Evolutionary conservation across 2,797 vertebrate species (phyloP).

Genomic region (Enteromius trimaculatus): DNA sequence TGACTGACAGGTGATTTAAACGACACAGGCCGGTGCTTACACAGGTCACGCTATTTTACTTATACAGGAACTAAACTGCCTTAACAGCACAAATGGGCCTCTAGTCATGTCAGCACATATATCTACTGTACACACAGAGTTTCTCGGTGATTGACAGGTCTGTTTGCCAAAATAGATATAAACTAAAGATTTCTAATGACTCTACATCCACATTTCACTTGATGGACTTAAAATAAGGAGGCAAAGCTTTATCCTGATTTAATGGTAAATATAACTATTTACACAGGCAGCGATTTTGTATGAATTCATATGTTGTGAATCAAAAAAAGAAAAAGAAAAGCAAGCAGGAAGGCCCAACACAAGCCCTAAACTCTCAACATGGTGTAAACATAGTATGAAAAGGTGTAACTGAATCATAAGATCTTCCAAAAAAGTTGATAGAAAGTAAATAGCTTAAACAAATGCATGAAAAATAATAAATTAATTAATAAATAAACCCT

Average conservation of each 20-base stretch:
- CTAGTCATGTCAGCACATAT: constrained; percentile 2
- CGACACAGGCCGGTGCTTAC: background rate
- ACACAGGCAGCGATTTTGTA: background rate
- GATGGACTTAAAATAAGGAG: background rate
- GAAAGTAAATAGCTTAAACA: background rate
- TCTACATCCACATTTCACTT: background rate
- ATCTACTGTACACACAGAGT: background rate
- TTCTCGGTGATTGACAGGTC: background rate
- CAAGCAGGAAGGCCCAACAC: background rate
- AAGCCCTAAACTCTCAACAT: background rate
- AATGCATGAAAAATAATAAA: background rate
- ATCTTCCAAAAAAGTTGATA: background rate
- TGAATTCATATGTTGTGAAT: background rate
- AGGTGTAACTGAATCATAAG: background rate
- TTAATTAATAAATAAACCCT: background rate
- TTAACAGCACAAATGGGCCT: constrained; percentile 14
- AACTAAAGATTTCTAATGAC: background rate
- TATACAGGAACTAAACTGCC: background rate
- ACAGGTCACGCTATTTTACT: constrained; percentile 24
- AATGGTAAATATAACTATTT: background rate
- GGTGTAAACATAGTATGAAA: background rate
- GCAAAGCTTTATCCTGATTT: background rate
- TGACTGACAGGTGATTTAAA: constrained; percentile 27
- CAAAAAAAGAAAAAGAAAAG: background rate
- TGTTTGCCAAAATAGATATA: constrained; percentile 8